These are phyloP conservation scores for Liolophura sinensis DNA, from an alignment of 1,140 invertebrate species.

Conservation along the genomic window DNA sequence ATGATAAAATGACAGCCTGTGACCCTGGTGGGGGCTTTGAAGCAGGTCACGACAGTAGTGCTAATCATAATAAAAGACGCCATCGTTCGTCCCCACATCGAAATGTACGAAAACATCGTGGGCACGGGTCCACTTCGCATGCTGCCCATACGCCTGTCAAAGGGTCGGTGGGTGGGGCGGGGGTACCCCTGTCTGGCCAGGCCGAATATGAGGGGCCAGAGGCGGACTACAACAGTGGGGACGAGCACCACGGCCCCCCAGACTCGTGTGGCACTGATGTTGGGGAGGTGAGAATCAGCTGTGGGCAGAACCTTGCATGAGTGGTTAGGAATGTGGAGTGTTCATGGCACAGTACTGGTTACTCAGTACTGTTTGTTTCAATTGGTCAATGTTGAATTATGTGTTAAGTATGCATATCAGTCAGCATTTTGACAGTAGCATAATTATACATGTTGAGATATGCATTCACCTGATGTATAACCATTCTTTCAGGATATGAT, in stretches of 20 bases:
- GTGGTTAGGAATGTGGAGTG: background rate
- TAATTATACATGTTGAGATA: too few relatives aligned
- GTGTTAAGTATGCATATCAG: too few relatives aligned
- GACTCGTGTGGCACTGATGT: slow-evolving; percentile 39
- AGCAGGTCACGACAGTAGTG: slow-evolving; percentile 61
- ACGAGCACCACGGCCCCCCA: slow-evolving; percentile 70
- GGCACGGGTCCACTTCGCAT: slow-evolving; percentile 18
- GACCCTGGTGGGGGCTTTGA: slow-evolving; percentile 49
- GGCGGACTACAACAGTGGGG: slow-evolving; percentile 75
- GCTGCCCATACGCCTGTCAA: slow-evolving; percentile 8
- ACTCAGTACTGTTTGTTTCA: background rate
- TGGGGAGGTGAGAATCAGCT: slow-evolving; percentile 7
- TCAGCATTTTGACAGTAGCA: too few relatives aligned
- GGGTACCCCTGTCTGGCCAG: slow-evolving; percentile 33
- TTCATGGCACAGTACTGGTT: slow-evolving; percentile 32
- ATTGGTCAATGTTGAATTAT: background rate
- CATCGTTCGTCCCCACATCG: slow-evolving; percentile 55
- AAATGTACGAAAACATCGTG: slow-evolving; percentile 48
- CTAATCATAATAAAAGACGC: slow-evolving; percentile 67
- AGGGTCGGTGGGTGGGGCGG: slow-evolving; percentile 9
- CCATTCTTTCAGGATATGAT: too few relatives aligned
- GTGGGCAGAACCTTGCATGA: background rate
- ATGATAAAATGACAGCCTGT: slow-evolving; percentile 62
- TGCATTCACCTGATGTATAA: too few relatives aligned
- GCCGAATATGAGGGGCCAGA: slow-evolving; percentile 39